Percentiles rank a stretch among this genome's conserved stretches.
Evolutionary conservation across 2,888 invertebrate genomes (phyloP).

Genomic region (Drosophila subquinaria): DNA sequence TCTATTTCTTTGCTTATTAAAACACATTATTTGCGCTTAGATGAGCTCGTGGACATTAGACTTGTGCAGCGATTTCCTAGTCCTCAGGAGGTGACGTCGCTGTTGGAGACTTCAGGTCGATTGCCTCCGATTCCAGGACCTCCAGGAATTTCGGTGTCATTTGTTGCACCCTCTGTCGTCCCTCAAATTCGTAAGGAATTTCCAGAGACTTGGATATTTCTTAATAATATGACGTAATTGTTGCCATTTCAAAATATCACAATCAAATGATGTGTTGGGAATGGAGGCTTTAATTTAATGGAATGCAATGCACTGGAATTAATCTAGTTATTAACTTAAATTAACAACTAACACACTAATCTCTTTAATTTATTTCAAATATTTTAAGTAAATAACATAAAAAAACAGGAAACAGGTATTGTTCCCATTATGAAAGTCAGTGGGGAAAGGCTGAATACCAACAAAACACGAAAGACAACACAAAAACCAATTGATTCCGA

Average conservation of each 20-base stretch:
- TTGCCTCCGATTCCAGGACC: neutral
- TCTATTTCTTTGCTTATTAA: neutral
- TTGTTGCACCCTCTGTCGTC: neutral
- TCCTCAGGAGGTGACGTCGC: neutral
- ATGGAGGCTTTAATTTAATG: neutral
- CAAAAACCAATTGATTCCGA: constrained; percentile 20
- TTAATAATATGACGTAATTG: constrained; percentile 59
- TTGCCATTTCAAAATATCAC: neutral
- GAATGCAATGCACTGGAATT: neutral
- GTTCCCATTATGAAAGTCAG: constrained; percentile 64
- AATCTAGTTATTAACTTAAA: constrained; percentile 3
- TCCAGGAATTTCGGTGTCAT: neutral
- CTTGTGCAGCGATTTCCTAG: neutral
- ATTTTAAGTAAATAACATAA: constrained; percentile 48
- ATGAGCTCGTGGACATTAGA: neutral
- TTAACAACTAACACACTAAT: constrained; percentile 23
- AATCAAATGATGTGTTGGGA: neutral
- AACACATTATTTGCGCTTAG: constrained; percentile 6
- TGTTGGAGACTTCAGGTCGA: neutral
- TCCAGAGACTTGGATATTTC: constrained; percentile 90
- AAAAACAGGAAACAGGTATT: constrained; percentile 46
- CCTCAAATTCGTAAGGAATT: constrained; percentile 87
- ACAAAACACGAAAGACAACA: constrained; percentile 45
- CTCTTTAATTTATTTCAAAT: constrained; percentile 23
- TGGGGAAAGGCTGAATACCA: constrained; percentile 44